Evolutionary conservation across 64 coral and sea anemone genomes (phyloP), one percentile per base, ranked within the genome.

Genomic region (Actinia equina): DNA sequence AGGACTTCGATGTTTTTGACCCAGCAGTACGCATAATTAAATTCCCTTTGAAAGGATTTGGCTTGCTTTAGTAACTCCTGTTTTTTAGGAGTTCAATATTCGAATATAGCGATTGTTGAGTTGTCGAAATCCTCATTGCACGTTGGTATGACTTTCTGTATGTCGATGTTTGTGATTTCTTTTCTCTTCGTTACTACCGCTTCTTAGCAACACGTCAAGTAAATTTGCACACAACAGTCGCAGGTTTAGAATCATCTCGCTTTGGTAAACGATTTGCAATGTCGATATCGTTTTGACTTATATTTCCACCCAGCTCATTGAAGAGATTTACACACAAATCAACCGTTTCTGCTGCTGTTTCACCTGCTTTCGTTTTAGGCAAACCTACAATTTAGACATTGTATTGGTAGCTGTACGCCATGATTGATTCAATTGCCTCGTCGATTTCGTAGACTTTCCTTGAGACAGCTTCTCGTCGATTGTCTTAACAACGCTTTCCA

Each of bases 391-490:
- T 89, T 69, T 89, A 84, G 4, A 89, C 1, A 18, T 85, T 90
- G 16, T 90, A 90, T 74, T 84, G 56, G 64, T 84, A 89, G 44
- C 88, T 90, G 25, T 90, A 90, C 37, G 17, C 88, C 80, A 44
- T 41, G 41, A 53, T 25, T 17, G 77, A 27, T 13, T 80, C 78
- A 37, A 89, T 45, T 62, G 55, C 41, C 44, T 89, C 87, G 7
- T 63, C 87, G 23, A 89, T 89, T 65, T 82, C 78, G 54, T 89
- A 22, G 17, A 89, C 78, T 65, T 89, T 89, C 57, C 44, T 27
- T 18, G 77, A 64, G 78, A 44, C 25, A 89, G 78, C 56, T 82
- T 82, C 62, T 89, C 77, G 13, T 89, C 87, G 56, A 82, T 82
- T 65, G 55, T 82, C 30, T 37, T 37, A 37, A 37, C 58, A 64